phyloP scores from a whole-genome alignment of 1,140 invertebrate species.

The Drosophila subpulchrella region DNA sequence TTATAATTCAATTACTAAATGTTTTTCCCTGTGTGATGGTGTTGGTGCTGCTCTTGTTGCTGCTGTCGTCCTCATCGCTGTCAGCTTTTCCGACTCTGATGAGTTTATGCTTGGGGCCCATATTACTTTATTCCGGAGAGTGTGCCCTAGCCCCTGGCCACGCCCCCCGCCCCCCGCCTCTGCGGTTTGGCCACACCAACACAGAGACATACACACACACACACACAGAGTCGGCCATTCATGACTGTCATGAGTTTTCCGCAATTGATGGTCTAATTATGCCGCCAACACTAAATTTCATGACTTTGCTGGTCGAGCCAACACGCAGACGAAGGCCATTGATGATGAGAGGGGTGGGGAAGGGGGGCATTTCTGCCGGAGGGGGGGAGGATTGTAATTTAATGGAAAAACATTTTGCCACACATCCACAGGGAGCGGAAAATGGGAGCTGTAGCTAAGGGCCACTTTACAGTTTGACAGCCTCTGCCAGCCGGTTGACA shows the following conservation, averaged over 20 bases:
- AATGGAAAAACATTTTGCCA: conserved; percentile 73
- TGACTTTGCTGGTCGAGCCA: conserved; percentile 68
- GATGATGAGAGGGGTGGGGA: neutral
- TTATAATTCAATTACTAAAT: neutral
- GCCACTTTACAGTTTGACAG: conserved; percentile 60
- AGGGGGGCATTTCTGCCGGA: neutral
- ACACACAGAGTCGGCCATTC: conserved; percentile 58
- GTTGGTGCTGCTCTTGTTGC: conserved; percentile 36
- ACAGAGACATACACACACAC: conserved; percentile 5
- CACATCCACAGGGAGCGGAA: conserved; percentile 25
- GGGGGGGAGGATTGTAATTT: conserved; percentile 56
- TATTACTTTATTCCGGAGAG: conserved; percentile 69
- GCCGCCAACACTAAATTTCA: conserved; percentile 83
- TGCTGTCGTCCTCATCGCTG: conserved; percentile 48
- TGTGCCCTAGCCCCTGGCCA: conserved; percentile 17
- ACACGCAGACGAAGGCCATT: conserved; percentile 39
- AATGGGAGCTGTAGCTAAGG: conserved; percentile 11
- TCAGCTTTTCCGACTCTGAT: conserved; percentile 79
- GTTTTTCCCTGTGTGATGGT: conserved; percentile 19
- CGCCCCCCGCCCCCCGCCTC: conserved; percentile 2
- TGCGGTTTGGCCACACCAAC: conserved; percentile 43
- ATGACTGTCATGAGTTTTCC: conserved; percentile 84
- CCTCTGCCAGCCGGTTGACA: conserved; percentile 13
- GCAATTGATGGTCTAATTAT: conserved; percentile 84
- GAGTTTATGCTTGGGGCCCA: conserved; percentile 77